phyloP scores from a whole-genome alignment of 2,797 vertebrate species.

The Periophthalmus magnuspinnatus region DNA sequence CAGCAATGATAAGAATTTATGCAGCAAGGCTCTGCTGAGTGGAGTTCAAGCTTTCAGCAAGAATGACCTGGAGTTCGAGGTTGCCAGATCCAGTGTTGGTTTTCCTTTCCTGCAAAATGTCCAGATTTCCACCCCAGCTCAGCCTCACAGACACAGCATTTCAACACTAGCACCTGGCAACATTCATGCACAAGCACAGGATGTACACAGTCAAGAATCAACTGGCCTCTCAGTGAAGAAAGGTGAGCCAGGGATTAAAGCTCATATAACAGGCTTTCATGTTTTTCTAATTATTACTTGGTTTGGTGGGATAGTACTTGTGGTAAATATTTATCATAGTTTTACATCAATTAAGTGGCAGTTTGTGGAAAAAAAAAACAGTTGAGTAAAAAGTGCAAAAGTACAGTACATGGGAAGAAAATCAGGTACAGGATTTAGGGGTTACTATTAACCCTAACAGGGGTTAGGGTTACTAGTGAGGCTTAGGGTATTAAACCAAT shows the following conservation, averaged over 20 bases:
- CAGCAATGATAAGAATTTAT: conserved; percentile 94
- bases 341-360: too few species aligned
- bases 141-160: conserved; percentile 1
- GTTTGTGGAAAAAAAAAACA: too few species aligned
- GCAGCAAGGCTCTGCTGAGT: conserved; percentile 89
- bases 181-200: conserved; percentile 9
- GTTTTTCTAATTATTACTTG: too few species aligned
- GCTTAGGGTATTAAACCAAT: too few species aligned
- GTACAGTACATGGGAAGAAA: too few species aligned
- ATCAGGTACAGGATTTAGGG: too few species aligned
- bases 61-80: conserved; percentile 81
- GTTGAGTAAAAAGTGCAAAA: too few species aligned
- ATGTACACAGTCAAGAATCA: background rate
- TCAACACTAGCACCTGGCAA: conserved; percentile 11
- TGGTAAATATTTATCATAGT: too few species aligned
- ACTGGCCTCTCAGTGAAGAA: conserved; percentile 17
- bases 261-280: too few species aligned
- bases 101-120: conserved; percentile 9
- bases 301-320: too few species aligned
- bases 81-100: conserved; percentile 53
- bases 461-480: too few species aligned
- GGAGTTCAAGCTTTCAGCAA: conserved; percentile 87
- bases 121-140: conserved; percentile 10
- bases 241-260: conserved; percentile 51
- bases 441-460: too few species aligned